Conservation (phyloP, 2,888 invertebrate species). For the Drosophila paucipuncta region DNA sequence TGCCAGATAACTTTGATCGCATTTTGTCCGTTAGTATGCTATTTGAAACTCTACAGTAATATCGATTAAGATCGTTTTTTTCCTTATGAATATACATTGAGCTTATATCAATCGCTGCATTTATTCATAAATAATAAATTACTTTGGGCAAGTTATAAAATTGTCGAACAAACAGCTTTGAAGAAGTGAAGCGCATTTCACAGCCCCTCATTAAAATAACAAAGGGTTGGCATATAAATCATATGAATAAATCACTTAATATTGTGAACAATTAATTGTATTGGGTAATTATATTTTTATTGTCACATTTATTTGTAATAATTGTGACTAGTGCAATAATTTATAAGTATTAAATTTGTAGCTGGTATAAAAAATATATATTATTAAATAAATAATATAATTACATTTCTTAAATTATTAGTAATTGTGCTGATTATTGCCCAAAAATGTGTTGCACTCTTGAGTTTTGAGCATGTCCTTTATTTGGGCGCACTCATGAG, state of each 20-base stretch:
- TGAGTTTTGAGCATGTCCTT: conserved; percentile 1
- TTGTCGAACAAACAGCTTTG: not conserved
- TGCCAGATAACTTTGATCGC: too few species aligned
- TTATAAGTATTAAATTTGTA: not conserved
- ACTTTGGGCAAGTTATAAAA: not conserved
- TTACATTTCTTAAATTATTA: not conserved
- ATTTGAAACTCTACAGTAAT: not conserved
- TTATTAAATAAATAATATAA: too few species aligned
- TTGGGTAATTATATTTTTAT: not conserved
- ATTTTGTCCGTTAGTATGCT: too few species aligned
- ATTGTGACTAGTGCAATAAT: not conserved
- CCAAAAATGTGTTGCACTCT: not conserved
- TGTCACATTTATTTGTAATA: not conserved
- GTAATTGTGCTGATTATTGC: conserved; percentile 9
- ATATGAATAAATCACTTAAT: not conserved
- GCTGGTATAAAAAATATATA: not conserved
- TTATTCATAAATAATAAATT: not conserved
- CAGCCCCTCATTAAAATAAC: not conserved
- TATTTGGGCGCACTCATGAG: conserved; percentile 14
- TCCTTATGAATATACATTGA: not conserved
- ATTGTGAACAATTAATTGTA: not conserved
- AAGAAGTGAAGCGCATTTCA: not conserved
- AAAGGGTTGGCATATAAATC: not conserved
- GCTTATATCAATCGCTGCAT: not conserved
- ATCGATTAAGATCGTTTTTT: not conserved